Evolutionary conservation across 2,797 vertebrate species (phyloP).

Genomic region (Alauda arvensis): DNA sequence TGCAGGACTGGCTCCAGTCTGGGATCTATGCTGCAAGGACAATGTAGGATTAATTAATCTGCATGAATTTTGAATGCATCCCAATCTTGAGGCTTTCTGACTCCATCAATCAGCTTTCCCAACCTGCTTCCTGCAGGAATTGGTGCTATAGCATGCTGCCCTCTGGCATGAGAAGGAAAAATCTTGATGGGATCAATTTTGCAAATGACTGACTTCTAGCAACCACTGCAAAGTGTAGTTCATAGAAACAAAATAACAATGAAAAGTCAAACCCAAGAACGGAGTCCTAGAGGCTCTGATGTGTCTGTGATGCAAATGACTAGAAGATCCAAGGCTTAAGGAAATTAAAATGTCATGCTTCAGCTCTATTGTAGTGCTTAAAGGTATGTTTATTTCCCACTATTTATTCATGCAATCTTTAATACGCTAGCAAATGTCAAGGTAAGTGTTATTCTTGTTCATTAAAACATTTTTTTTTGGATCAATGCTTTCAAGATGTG

Average conservation of each 20-base stretch:
- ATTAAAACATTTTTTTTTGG: slow-evolving; percentile 44
- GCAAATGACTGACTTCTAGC: neutral
- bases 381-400: slow-evolving; percentile 43
- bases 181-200: neutral
- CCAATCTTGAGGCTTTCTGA: neutral
- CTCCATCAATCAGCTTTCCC: neutral
- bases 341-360: slow-evolving; percentile 55
- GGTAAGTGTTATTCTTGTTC: slow-evolving; percentile 58
- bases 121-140: neutral
- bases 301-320: slow-evolving; percentile 16
- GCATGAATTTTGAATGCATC: neutral
- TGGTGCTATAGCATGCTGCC: neutral
- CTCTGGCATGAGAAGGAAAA: neutral
- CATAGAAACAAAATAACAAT: neutral
- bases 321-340: slow-evolving; percentile 18
- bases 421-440: slow-evolving; percentile 42
- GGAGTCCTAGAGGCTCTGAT: slow-evolving; percentile 4
- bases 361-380: slow-evolving; percentile 30
- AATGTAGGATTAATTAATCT: neutral
- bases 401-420: slow-evolving; percentile 36
- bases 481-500: slow-evolving; percentile 38
- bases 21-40: neutral
- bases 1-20: neutral
- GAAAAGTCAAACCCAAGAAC: neutral
- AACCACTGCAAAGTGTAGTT: neutral